phyloP scores from a whole-genome alignment of 2,113 vertebrate species.

The Bagarius yarrelli region DNA sequence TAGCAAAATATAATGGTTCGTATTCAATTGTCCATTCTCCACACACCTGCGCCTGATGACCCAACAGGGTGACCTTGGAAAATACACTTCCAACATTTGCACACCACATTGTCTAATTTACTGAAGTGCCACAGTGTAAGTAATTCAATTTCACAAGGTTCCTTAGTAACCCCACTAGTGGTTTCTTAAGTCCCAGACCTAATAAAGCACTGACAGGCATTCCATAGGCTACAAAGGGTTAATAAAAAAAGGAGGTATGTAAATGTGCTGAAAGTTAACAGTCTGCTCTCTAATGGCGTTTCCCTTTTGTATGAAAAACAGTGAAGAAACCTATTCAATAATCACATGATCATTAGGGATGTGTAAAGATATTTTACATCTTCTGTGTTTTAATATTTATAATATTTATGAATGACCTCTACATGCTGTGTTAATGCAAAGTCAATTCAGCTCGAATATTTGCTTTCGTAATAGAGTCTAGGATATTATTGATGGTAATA shows the following conservation, averaged over 20 bases:
- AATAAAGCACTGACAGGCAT: slow-evolving; percentile 53
- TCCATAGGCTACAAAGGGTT: slow-evolving; percentile 19
- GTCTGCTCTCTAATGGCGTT: slow-evolving; percentile 23
- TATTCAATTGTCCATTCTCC: slow-evolving; percentile 24
- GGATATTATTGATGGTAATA: slow-evolving; percentile 27
- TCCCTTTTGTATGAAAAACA: slow-evolving; percentile 1
- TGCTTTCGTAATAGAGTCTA: slow-evolving; percentile 30
- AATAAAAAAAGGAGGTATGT: slow-evolving; percentile 3
- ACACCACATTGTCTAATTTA: slow-evolving; percentile 41
- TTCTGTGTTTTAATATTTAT: slow-evolving; percentile 44
- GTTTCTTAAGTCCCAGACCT: slow-evolving; percentile 56
- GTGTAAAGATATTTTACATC: slow-evolving; percentile 30
- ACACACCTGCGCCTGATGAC: slow-evolving; percentile 37
- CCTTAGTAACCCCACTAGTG: slow-evolving; percentile 48
- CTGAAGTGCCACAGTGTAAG: slow-evolving; percentile 39
- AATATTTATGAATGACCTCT: slow-evolving; percentile 29
- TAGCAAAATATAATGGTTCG: slow-evolving; percentile 27
- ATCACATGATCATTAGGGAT: slow-evolving; percentile 1
- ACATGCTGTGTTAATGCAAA: slow-evolving; percentile 21
- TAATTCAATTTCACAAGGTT: slow-evolving; percentile 50
- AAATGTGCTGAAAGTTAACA: slow-evolving; percentile 13
- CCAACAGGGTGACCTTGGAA: slow-evolving; percentile 24
- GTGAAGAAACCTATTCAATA: slow-evolving; percentile 19
- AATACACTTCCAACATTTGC: slow-evolving; percentile 21
- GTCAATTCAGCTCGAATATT: slow-evolving; percentile 29